Base-by-base conservation (phyloP, 2,888 invertebrate species). In the Fragum fragum region DNA sequence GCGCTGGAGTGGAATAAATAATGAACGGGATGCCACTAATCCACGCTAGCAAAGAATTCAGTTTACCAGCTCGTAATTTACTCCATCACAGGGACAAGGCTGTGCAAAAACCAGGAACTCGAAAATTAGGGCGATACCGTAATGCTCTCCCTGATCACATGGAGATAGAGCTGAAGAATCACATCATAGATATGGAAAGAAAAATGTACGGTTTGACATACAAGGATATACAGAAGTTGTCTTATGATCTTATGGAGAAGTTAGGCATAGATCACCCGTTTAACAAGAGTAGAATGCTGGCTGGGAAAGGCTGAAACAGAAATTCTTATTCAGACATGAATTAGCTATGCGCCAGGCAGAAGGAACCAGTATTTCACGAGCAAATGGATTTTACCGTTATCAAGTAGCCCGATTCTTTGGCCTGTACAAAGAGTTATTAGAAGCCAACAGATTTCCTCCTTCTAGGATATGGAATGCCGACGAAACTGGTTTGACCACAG, bases 381-480 rank as follows among this genome's bases (percentile, higher is more conserved):
- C 66, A 1, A n/a, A 32, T 6, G 74, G 32, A 18, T 74, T 74
- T 66, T 53, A 74, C 47, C 39, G 29, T 21, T 57, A 18, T n/a
- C 18, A 69, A 42, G 57, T 73, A 16, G 36, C 7, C 26, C 18
- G 21, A 26, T n/a, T 73, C 61, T 66, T 74, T 28, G 28, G 6
- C 21, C 21, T 68, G 29, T 68, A 55, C 36, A 74, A 74, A 32
- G 23, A 18, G 0, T 29, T 9, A 16, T 18, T 73, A 42, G 68
- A 55, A 21, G 14, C 23, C 14, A 5, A 53, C 2, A 16, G 36
- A 7, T 66, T 53, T 23, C 53, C 66, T n/a, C 32, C 63, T 21
- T 66, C 72, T 21, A 71, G 21, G 28, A 68, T 79, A 23, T 68
- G 73, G 73, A 78, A 78, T 32, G 26, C 52, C 21, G 66, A 73